Conservation (phyloP, 2,113 vertebrate species). For the Aix galericulata region DNA sequence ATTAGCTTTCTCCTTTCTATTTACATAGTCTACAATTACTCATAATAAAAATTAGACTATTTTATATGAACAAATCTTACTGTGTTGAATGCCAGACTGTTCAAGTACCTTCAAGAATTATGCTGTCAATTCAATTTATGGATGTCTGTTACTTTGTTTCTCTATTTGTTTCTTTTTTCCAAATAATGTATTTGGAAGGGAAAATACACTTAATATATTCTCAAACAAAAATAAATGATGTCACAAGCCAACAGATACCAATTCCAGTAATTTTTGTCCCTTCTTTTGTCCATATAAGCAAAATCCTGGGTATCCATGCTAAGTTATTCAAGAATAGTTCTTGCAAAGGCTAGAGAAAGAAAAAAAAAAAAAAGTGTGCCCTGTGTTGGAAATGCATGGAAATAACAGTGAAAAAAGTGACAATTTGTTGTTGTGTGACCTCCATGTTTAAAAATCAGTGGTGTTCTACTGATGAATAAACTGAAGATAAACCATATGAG, state of each 20-base stretch:
- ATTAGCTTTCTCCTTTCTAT: neutral
- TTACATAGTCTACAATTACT: neutral
- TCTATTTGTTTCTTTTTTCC: neutral
- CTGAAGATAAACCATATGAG: fast-evolving
- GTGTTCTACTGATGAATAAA: neutral
- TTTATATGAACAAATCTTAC: neutral
- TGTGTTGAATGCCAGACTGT: neutral
- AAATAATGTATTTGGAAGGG: neutral
- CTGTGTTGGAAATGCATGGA: neutral
- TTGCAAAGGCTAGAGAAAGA: neutral
- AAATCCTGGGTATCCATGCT: neutral
- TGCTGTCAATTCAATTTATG: neutral
- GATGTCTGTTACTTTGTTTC: neutral
- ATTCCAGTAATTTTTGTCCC: neutral
- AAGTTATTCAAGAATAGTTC: neutral
- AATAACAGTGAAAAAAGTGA: neutral
- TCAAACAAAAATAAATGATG: neutral
- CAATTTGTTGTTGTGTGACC: neutral
- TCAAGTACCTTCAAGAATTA: neutral
- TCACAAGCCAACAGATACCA: neutral
- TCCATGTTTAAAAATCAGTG: neutral
- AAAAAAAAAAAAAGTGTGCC: neutral
- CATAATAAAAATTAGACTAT: neutral
- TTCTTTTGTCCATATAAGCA: neutral
- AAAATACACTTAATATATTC: neutral